Percentiles rank a stretch among this genome's conserved stretches.
Evolutionary conservation across 2,113 vertebrate species (phyloP).

Genomic region (Damaliscus lunatus): DNA sequence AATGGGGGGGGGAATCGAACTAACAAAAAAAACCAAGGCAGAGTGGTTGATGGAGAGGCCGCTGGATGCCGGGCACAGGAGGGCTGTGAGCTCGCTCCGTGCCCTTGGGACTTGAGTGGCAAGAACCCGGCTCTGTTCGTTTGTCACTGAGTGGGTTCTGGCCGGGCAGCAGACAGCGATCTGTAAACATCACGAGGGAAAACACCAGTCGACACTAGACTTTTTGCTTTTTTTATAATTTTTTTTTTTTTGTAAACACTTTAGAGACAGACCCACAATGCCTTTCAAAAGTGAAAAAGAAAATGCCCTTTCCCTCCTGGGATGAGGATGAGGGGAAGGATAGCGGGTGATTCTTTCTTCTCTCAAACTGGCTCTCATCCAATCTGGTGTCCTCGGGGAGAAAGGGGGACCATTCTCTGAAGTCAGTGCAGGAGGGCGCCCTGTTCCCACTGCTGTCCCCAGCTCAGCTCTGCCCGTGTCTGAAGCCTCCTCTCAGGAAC

Average conservation of each 20-base stretch:
- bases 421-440: slow-evolving; percentile 81
- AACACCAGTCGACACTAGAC: slow-evolving; percentile 83
- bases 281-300: slow-evolving; percentile 75
- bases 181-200: slow-evolving; percentile 85
- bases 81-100: neutral
- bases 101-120: neutral
- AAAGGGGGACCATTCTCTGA: slow-evolving; percentile 69
- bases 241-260: slow-evolving; percentile 84
- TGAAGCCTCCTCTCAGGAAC: slow-evolving; percentile 40
- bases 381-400: slow-evolving; percentile 74
- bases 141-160: slow-evolving; percentile 70
- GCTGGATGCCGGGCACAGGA: neutral
- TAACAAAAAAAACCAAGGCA: neutral
- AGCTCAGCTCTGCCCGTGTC: slow-evolving; percentile 64
- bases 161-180: slow-evolving; percentile 77
- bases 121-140: slow-evolving; percentile 52
- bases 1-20: neutral
- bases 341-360: slow-evolving; percentile 62
- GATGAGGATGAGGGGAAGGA: slow-evolving; percentile 57
- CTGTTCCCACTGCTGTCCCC: slow-evolving; percentile 65
- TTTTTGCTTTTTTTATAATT: slow-evolving; percentile 77
- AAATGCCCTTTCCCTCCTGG: slow-evolving; percentile 74
- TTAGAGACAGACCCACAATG: slow-evolving; percentile 79
- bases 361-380: slow-evolving; percentile 44
- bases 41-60: neutral